A percentile compares a stretch with the other conserved stretches of the same genome.
These are phyloP conservation scores for Helicoverpa zea DNA, from an alignment of 1,140 invertebrate species.

Conservation along the genomic window DNA sequence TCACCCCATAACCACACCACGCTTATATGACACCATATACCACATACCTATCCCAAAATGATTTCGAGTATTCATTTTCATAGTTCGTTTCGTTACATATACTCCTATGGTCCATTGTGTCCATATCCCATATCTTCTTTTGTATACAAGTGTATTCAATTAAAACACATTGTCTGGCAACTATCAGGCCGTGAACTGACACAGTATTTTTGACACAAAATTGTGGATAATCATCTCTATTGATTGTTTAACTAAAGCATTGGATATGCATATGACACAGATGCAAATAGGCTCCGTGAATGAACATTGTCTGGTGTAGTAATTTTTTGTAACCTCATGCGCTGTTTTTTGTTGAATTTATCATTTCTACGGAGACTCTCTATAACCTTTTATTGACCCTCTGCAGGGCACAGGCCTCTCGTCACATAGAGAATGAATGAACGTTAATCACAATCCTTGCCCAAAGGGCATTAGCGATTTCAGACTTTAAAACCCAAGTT, in stretches of 20 bases:
- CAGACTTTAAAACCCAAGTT: too few species aligned
- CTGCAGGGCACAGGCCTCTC: too few species aligned
- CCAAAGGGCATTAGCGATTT: too few species aligned
- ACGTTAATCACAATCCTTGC: too few species aligned
- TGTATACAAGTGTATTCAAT: slow-evolving; percentile 31
- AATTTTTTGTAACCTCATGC: too few species aligned
- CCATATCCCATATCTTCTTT: slow-evolving; percentile 24
- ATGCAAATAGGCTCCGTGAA: too few species aligned
- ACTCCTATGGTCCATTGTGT: slow-evolving; percentile 14
- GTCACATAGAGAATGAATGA: too few species aligned
- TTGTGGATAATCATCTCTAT: slow-evolving; percentile 3
- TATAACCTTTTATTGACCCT: too few species aligned
- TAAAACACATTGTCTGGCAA: slow-evolving; percentile 22
- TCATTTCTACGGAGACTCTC: too few species aligned
- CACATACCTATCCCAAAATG: background rate
- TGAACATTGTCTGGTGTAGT: background rate
- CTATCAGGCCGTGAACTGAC: slow-evolving; percentile 35
- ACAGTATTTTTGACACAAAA: slow-evolving; percentile 9
- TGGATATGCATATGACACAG: background rate
- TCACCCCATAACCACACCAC: too few species aligned
- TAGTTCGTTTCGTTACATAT: slow-evolving; percentile 19
- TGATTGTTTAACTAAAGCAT: background rate
- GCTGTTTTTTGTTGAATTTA: background rate
- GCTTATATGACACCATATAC: too few species aligned
- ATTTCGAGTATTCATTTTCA: slow-evolving; percentile 16